phyloP scores from a whole-genome alignment of 2,113 vertebrate species.

The Antigone vipio region DNA sequence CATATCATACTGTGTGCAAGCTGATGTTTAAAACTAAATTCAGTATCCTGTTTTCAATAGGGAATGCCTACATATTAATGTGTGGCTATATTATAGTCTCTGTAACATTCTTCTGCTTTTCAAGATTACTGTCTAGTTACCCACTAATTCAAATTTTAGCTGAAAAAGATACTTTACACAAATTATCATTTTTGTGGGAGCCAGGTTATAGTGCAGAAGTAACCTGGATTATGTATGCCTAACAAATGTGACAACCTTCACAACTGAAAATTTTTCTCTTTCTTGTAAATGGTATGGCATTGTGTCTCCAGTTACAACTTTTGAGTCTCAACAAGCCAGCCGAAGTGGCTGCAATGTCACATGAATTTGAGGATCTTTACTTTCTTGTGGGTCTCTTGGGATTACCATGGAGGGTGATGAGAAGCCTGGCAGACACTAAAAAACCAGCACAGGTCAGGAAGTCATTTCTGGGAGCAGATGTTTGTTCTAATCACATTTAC shows the following conservation, averaged over 20 bases:
- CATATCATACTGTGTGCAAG: not conserved
- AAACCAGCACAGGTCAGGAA: not conserved
- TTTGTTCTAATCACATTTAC: constrained; percentile 30
- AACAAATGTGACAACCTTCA: not conserved
- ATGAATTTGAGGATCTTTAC: not conserved
- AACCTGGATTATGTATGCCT: not conserved
- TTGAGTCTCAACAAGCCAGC: not conserved
- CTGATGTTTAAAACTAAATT: not conserved
- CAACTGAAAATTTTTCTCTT: not conserved
- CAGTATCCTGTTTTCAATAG: not conserved
- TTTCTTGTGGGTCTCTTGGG: not conserved
- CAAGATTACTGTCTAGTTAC: not conserved
- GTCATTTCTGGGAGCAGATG: constrained; percentile 9
- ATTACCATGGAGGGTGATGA: not conserved
- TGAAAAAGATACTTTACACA: not conserved
- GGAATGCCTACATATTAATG: not conserved
- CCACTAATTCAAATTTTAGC: not conserved
- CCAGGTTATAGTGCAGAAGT: not conserved
- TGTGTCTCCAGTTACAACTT: not conserved
- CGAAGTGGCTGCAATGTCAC: not conserved
- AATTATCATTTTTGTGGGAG: not conserved
- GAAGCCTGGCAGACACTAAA: not conserved
- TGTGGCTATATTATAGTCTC: not conserved
- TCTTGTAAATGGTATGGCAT: not conserved
- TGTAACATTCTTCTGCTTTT: not conserved